Evolutionary conservation across 1,140 invertebrate genomes (phyloP).

Genomic region (Sarcophaga bullata): DNA sequence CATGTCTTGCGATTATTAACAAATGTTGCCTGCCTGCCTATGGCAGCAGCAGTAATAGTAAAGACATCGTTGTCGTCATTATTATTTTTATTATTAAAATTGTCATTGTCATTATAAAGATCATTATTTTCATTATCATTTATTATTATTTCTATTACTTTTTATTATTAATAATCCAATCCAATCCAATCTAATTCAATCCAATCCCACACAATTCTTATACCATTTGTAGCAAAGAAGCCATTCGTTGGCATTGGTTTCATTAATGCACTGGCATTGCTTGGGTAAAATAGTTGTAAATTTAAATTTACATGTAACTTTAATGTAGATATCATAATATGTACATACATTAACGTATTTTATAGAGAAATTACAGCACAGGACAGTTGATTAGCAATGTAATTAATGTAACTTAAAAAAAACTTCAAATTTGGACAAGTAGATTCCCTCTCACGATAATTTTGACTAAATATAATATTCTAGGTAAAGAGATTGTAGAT

Average conservation of each 20-base stretch:
- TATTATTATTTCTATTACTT: slow-evolving; percentile 11
- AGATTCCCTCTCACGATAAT: no score
- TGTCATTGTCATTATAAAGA: background rate
- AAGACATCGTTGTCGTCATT: background rate
- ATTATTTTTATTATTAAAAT: background rate
- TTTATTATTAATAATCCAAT: slow-evolving; percentile 17
- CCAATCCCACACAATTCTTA: no score
- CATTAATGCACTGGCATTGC: slow-evolving; percentile 23
- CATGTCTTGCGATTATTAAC: background rate
- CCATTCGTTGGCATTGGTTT: background rate
- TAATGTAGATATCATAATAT: background rate
- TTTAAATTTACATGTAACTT: slow-evolving; percentile 17
- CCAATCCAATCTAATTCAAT: background rate
- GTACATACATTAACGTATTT: no score
- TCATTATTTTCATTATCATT: background rate
- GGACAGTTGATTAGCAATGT: no score
- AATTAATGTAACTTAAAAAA: no score
- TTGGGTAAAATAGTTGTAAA: slow-evolving; percentile 19
- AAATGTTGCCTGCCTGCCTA: background rate
- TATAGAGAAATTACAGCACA: no score
- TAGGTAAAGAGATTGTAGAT: background rate
- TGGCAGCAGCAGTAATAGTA: background rate
- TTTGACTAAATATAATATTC: background rate
- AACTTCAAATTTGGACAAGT: no score
- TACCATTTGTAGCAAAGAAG: no score